Evolutionary conservation across 2,888 invertebrate species (phyloP).

Genomic region (Polymixis lichenea): DNA sequence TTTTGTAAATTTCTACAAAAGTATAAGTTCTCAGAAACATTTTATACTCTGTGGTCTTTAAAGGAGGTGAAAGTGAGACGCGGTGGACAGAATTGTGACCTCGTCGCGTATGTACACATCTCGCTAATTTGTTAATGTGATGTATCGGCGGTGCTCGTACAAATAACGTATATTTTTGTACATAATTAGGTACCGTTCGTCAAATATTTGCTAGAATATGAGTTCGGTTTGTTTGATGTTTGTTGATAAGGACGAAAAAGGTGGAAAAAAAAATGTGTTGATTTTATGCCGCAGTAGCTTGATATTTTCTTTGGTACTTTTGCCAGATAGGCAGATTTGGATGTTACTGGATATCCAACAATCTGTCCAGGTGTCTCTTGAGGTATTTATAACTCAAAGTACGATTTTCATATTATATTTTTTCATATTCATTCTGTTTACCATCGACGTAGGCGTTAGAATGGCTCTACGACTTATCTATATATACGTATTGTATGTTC

Average conservation of each 20-base stretch:
- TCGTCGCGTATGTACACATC: slow-evolving; percentile 35
- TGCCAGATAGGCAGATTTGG: background rate
- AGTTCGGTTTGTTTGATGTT: slow-evolving; percentile 30
- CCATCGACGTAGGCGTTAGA: background rate
- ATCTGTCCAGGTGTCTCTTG: background rate
- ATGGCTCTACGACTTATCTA: background rate
- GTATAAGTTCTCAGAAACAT: background rate
- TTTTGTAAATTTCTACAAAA: no score
- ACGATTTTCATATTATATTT: background rate
- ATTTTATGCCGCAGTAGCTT: slow-evolving; percentile 4
- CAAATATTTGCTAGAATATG: slow-evolving; percentile 47
- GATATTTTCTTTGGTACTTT: background rate
- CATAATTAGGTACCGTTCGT: slow-evolving; percentile 52
- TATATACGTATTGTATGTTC: background rate
- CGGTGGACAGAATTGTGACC: slow-evolving; percentile 13
- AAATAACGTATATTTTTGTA: slow-evolving; percentile 44
- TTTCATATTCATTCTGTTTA: background rate
- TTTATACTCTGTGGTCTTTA: slow-evolving; percentile 24
- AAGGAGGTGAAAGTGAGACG: slow-evolving; percentile 47
- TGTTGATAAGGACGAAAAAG: slow-evolving; percentile 12
- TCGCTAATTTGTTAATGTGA: slow-evolving; percentile 67
- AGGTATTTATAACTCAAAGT: background rate
- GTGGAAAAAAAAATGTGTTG: background rate
- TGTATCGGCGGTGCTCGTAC: slow-evolving; percentile 48
- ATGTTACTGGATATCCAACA: background rate